A percentile compares a stretch with the other conserved stretches of the same genome.
Conservation (phyloP, 2,797 vertebrate genomes). For the Nyctalus aviator region DNA sequence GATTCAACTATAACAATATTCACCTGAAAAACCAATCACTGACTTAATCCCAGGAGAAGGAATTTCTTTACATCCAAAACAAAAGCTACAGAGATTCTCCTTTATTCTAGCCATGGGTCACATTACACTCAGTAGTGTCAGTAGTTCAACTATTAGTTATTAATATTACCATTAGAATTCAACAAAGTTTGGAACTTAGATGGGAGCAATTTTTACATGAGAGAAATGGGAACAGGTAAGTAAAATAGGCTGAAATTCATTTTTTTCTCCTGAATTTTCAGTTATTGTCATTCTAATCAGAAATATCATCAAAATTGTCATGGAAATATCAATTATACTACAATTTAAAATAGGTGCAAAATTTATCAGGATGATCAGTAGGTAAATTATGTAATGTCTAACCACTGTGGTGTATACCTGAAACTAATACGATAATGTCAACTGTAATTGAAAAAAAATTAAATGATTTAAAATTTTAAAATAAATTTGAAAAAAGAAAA, state of each 20-base stretch:
- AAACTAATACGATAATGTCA: background rate
- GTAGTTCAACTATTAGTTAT: conserved; percentile 28
- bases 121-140: background rate
- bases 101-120: background rate
- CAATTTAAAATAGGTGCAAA: background rate
- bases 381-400: background rate
- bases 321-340: background rate
- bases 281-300: background rate
- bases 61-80: background rate
- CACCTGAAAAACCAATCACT: background rate
- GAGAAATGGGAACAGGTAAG: background rate
- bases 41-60: background rate
- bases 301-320: conserved; percentile 39
- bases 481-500: background rate
- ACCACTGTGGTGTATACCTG: background rate
- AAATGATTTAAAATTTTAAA: background rate
- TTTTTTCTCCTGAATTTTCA: background rate
- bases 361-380: background rate
- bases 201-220: background rate
- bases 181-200: conserved; percentile 21
- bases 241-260: background rate
- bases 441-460: background rate
- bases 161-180: conserved; percentile 23
- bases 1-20: background rate
- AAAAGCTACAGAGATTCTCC: conserved; percentile 21